Base-by-base conservation (phyloP, 2,888 invertebrate species). In the Tineola bisselliella region DNA sequence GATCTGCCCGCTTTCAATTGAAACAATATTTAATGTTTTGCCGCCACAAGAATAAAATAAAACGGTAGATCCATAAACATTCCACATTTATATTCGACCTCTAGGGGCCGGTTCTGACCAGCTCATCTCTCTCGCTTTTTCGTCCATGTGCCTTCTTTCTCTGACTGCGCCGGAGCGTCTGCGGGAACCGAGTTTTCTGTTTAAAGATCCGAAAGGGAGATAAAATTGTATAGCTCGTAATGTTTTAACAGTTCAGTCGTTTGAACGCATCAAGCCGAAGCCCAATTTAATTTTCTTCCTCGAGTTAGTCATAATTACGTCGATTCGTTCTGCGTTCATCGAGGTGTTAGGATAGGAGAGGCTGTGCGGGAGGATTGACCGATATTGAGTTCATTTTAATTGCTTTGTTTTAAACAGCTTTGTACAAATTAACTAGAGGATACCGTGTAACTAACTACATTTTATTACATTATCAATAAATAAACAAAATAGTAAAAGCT, bases 1-100 rank as follows among this genome's bases (percentile, higher is more conserved):
- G 84, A 83, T 82, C 76, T 75, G 74, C 77, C 63, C 84, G 83
- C 82, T 79, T 81, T 83, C 84, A 84, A 87, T 84, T 86, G 86
- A 84, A 86, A 86, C 86, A 84, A 84, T 84, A 84, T 87, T 83
- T 80, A 84, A 87, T 77, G 77, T 80, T 79, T 77, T 77, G 78
- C 81, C 83, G 81, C 76, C 75, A 74, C 71, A 76, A 69, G 80
- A 80, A 77, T 81, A 86, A 87, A 87, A 86, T 84, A 86, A 86
- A 86, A 84, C 86, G 83, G 84, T 84, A 84, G 83, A 84, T 81
- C 83, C 83, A 87, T 87, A 87, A 87, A 87, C 87, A 86, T 87
- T 87, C 87, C 86, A 84, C 83, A 78, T 84, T 86, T 81, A 83
- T 81, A 84, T 84, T 83, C 84, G 84, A 83, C 84, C 84, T 84